These are phyloP conservation scores for Smithornis capensis DNA, from an alignment of 2,113 vertebrate species.

Conservation along the genomic window DNA sequence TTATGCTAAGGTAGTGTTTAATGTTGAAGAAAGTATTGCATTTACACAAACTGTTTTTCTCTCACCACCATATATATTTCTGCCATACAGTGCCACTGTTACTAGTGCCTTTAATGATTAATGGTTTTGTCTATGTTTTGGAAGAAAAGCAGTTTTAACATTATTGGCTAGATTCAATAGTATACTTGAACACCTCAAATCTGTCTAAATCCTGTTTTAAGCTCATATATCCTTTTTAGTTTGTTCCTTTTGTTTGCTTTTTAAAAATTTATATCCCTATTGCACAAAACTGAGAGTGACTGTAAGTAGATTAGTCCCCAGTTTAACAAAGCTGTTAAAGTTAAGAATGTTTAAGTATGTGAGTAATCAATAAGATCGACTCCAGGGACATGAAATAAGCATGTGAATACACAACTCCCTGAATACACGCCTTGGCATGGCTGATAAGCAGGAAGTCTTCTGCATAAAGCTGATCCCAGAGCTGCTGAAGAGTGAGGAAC, in stretches of 20 bases:
- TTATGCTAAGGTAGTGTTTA: not conserved
- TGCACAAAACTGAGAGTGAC: not conserved
- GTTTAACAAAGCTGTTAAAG: slow-evolving; percentile 1
- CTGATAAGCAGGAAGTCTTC: not conserved
- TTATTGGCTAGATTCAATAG: not conserved
- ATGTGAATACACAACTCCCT: not conserved
- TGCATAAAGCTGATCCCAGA: not conserved
- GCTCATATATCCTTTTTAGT: not conserved
- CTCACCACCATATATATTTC: not conserved
- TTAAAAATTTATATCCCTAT: not conserved
- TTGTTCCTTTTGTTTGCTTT: not conserved
- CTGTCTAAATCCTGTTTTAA: not conserved
- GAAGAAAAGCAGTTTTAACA: not conserved
- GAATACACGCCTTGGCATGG: not conserved
- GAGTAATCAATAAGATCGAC: not conserved
- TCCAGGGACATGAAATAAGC: not conserved
- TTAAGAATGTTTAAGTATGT: not conserved
- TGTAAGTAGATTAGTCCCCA: not conserved
- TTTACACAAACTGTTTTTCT: not conserved
- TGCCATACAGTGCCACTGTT: not conserved
- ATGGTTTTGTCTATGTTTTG: not conserved
- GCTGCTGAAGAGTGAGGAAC: not conserved
- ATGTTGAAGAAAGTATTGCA: not conserved
- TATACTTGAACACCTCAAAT: not conserved
- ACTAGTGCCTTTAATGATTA: not conserved